phyloP scores from a whole-genome alignment of 2,888 invertebrate genomes.

The Apamea epomidion region DNA sequence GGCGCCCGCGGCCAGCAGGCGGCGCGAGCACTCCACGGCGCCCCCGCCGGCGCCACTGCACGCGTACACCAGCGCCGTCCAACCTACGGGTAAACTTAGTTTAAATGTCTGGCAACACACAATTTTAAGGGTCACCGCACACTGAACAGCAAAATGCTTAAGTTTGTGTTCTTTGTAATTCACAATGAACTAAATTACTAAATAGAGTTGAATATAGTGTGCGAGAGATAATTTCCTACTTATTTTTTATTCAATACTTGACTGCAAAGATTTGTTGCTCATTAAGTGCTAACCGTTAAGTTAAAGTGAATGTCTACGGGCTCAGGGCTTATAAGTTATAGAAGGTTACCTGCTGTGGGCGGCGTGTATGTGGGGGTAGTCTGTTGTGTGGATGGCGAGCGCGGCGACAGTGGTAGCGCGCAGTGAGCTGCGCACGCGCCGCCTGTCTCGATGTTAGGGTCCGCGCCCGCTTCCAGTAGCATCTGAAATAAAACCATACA shows the following conservation, averaged over 20 bases:
- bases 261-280: not conserved
- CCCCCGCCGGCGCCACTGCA: constrained; percentile 74
- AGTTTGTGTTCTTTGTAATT: not conserved
- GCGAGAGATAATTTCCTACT: not conserved
- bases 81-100: constrained; percentile 82
- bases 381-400: constrained; percentile 76
- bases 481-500: constrained; percentile 80
- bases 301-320: not conserved
- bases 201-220: not conserved
- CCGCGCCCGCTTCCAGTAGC: constrained; percentile 95
- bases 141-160: not conserved
- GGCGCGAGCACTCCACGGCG: constrained; percentile 91
- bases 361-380: constrained; percentile 80
- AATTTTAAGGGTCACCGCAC: not conserved
- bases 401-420: constrained; percentile 81
- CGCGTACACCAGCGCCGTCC: constrained; percentile 97
- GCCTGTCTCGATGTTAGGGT: constrained; percentile 95
- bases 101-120: constrained; percentile 1
- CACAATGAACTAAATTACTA: not conserved
- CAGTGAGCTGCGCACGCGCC: constrained; percentile 85
- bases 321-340: not conserved
- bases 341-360: constrained; percentile 81
- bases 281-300: not conserved
- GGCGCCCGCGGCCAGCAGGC: constrained; percentile 95
- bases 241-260: not conserved